Conservation (phyloP, 2,888 invertebrate genomes). For the Clusia tigrina region DNA sequence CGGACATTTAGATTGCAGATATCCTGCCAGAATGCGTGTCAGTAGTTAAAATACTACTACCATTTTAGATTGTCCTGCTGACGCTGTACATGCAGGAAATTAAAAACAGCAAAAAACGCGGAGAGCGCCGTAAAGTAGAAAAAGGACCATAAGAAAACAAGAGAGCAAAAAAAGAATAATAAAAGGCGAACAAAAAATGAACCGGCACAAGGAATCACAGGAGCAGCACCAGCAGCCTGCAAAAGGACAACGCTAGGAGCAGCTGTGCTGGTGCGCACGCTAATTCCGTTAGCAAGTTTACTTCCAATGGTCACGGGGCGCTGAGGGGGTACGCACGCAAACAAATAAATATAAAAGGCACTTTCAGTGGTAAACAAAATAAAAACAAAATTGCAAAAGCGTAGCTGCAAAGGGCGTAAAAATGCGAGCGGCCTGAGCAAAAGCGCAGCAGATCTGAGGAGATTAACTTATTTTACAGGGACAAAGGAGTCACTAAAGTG, state of each 20-base stretch:
- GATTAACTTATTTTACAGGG: constrained; percentile 9
- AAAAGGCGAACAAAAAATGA: not conserved
- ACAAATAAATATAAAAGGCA: constrained; percentile 11
- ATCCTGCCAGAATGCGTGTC: constrained; percentile 26
- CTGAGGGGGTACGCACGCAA: not conserved
- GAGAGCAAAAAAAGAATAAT: not conserved
- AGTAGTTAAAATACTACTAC: constrained; percentile 19
- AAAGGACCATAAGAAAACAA: constrained; percentile 1
- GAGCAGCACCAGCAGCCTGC: constrained; percentile 14
- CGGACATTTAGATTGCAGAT: constrained; percentile 28
- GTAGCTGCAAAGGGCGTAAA: not conserved
- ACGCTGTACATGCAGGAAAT: constrained; percentile 4
- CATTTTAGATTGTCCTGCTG: not conserved
- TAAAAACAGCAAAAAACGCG: constrained; percentile 16
- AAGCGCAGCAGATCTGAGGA: not conserved
- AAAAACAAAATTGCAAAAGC: not conserved
- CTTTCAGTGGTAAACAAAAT: constrained; percentile 9
- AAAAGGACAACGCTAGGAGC: constrained; percentile 1
- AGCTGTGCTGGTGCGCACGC: constrained; percentile 38
- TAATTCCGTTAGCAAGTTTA: constrained; percentile 52
- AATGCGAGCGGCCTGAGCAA: not conserved
- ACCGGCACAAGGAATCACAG: too few relatives aligned
- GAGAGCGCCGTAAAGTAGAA: too few relatives aligned
- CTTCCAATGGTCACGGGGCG: too few relatives aligned
- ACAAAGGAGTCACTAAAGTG: constrained; percentile 4